Evolutionary conservation across 2,113 vertebrate species (phyloP).

Genomic region (Nesoenas mayeri): DNA sequence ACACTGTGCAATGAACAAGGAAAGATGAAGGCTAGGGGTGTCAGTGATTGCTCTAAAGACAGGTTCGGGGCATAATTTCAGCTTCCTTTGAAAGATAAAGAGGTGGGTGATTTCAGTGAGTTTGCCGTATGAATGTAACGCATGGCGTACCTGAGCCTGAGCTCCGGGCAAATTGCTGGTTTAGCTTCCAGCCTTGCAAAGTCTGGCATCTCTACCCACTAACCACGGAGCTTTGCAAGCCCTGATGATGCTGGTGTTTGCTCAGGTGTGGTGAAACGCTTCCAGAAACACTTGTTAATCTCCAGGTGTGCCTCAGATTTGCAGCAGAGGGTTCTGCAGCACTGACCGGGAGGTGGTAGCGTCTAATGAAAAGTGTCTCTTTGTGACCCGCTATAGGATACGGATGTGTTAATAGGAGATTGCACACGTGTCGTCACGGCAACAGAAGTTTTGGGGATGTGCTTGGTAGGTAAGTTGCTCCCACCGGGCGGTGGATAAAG

Average conservation of each 20-base stretch:
- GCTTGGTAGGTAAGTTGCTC: not conserved
- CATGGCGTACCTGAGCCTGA: not conserved
- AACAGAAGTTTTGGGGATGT: conserved; percentile 17
- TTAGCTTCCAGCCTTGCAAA: not conserved
- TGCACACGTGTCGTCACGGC: not conserved
- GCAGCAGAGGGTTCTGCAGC: not conserved
- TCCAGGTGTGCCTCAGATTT: not conserved
- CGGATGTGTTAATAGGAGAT: not conserved
- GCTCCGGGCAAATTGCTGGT: not conserved
- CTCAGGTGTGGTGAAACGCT: not conserved
- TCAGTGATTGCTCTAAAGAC: not conserved
- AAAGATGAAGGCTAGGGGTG: not conserved
- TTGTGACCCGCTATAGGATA: not conserved
- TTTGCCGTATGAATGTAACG: not conserved
- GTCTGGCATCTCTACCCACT: not conserved
- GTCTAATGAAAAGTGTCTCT: not conserved
- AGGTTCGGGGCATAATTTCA: not conserved
- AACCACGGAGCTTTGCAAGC: not conserved
- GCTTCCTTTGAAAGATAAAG: not conserved
- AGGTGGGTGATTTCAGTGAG: not conserved
- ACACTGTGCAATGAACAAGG: too few relatives aligned
- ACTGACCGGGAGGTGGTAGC: not conserved
- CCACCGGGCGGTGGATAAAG: not conserved
- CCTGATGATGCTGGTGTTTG: not conserved
- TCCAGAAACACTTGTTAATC: rapidly evolving